Evolutionary conservation across 2,113 vertebrate genomes (phyloP).

Genomic region (Edolisoma coerulescens): DNA sequence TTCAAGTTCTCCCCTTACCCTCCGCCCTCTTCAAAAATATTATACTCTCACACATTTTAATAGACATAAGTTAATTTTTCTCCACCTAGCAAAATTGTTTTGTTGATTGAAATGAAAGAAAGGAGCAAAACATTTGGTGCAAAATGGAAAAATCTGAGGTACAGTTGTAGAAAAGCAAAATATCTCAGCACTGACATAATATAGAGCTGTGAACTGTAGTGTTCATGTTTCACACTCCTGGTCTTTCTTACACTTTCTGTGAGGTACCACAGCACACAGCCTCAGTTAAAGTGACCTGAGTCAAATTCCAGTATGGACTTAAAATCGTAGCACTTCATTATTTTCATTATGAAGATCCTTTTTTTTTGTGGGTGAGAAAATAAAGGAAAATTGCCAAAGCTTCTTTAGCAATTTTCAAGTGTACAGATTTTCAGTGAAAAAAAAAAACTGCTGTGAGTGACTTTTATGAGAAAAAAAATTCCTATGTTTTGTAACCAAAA

Average conservation of each 20-base stretch:
- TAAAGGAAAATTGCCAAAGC: not conserved
- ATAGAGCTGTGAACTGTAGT: not conserved
- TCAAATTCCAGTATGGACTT: not conserved
- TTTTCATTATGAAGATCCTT: not conserved
- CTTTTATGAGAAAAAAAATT: not conserved
- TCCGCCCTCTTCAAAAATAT: too few species aligned
- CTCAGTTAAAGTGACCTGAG: not conserved
- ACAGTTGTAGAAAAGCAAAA: not conserved
- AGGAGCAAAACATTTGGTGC: not conserved
- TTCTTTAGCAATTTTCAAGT: not conserved
- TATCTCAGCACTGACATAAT: not conserved
- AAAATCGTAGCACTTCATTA: not conserved
- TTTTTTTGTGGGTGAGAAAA: not conserved
- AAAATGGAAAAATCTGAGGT: not conserved
- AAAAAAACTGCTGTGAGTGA: not conserved
- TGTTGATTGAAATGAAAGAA: not conserved
- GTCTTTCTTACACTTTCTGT: not conserved
- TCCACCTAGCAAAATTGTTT: not conserved
- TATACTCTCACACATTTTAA: not conserved
- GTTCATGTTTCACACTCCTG: fast-evolving
- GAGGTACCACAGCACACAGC: not conserved
- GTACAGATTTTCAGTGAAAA: not conserved
- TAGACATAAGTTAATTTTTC: not conserved
- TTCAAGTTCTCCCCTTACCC: not conserved
- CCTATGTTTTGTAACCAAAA: not conserved